These are phyloP conservation scores for Dasysyrphus tricinctus DNA, from an alignment of 2,888 invertebrate species.

Conservation along the genomic window DNA sequence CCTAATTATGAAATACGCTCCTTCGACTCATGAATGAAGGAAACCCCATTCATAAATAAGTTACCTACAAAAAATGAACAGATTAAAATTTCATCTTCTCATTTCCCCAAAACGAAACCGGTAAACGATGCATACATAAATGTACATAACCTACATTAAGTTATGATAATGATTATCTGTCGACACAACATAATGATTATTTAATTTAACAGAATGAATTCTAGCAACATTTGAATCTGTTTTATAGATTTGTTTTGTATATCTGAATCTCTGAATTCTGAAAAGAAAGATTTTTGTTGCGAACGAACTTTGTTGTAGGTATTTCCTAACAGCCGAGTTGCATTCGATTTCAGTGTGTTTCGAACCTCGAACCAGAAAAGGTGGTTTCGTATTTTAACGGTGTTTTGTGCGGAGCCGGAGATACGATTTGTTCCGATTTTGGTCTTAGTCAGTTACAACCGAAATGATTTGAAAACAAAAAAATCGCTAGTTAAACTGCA, in stretches of 20 bases:
- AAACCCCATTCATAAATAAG: not conserved
- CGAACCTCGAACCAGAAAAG: slow-evolving; percentile 61
- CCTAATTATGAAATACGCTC: not conserved
- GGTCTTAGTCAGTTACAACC: slow-evolving; percentile 10
- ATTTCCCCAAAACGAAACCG: not conserved
- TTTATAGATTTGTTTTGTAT: not conserved
- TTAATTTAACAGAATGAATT: not conserved
- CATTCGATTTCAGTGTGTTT: slow-evolving; percentile 69
- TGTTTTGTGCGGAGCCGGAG: not conserved
- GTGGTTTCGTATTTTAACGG: slow-evolving; percentile 46
- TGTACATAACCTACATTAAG: not conserved
- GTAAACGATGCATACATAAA: not conserved
- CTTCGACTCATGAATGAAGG: not conserved
- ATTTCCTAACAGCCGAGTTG: slow-evolving; percentile 41
- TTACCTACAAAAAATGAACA: not conserved
- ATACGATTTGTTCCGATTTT: slow-evolving; percentile 2
- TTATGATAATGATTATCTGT: not conserved
- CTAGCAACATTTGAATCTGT: slow-evolving; percentile 13
- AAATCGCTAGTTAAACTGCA: not conserved
- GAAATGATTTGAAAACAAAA: slow-evolving; percentile 23
- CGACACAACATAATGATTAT: not conserved
- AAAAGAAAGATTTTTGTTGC: slow-evolving; percentile 9
- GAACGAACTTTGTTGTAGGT: slow-evolving; percentile 4
- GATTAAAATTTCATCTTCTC: not conserved
- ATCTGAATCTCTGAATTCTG: not conserved